phyloP scores from a whole-genome alignment of 2,113 vertebrate genomes.

The Prionailurus viverrinus region DNA sequence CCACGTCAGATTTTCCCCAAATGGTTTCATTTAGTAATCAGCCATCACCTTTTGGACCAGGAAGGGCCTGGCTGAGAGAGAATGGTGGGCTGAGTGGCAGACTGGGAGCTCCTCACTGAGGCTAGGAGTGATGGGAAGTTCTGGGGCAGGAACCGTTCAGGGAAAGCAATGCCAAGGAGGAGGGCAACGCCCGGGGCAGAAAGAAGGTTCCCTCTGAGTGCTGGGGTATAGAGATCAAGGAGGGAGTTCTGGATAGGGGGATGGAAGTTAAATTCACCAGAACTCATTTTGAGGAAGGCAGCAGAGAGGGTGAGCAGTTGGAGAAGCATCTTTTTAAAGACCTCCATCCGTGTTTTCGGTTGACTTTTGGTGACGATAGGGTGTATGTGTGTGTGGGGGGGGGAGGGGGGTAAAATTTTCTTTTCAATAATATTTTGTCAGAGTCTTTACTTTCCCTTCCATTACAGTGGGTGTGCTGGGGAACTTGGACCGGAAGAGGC shows the following conservation, averaged over 20 bases:
- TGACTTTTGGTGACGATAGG: background rate
- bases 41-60: background rate
- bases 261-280: constrained; percentile 25
- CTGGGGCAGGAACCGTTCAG: background rate
- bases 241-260: background rate
- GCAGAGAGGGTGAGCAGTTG: background rate
- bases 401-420: background rate
- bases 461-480: background rate
- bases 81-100: background rate
- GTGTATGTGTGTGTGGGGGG: background rate
- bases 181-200: background rate
- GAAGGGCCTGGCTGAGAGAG: background rate
- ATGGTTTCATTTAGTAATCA: constrained; percentile 3
- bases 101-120: background rate
- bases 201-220: background rate
- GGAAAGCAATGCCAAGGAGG: background rate
- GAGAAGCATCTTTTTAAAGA: background rate
- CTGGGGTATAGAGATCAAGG: background rate
- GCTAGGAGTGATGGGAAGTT: background rate
- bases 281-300: background rate
- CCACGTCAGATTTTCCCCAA: constrained; percentile 10
- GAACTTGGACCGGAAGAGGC: background rate
- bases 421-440: background rate
- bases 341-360: background rate
- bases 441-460: background rate